Evolutionary conservation across 2,113 vertebrate genomes (phyloP).

Genomic region (Ursus arctos): DNA sequence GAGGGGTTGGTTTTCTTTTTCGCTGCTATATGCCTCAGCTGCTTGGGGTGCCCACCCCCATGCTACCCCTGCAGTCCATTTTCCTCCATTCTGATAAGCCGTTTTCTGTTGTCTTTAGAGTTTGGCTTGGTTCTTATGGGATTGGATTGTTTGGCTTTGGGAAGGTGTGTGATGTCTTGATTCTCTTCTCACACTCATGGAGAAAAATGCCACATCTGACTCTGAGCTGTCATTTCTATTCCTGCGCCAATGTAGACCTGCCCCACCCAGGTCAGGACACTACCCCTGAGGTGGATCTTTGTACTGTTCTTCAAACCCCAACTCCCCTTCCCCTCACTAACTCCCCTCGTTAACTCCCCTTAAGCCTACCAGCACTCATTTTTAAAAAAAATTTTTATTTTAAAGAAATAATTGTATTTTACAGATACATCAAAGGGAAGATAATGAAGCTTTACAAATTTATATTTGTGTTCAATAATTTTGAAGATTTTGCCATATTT

Average conservation of each 20-base stretch:
- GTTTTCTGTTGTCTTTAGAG: not conserved
- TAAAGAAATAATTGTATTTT: not conserved
- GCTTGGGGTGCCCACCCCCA: not conserved
- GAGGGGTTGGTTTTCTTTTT: not conserved
- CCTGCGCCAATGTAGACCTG: not conserved
- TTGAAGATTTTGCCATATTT: not conserved
- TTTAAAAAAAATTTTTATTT: no score
- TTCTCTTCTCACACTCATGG: not conserved
- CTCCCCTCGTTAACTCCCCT: not conserved
- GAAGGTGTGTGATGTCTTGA: not conserved
- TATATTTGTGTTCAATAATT: not conserved
- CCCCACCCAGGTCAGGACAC: no score
- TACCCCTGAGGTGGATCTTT: not conserved
- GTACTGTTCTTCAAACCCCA: not conserved
- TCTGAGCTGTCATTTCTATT: not conserved
- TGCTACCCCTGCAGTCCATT: not conserved
- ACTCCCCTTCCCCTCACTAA: not conserved
- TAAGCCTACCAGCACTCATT: not conserved
- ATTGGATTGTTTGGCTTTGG: slow-evolving; percentile 16
- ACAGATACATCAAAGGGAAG: not conserved
- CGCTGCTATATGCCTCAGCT: not conserved
- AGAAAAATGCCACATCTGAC: not conserved
- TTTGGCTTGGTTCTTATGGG: not conserved
- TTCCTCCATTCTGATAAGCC: not conserved
- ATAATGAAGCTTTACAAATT: not conserved